A percentile compares a stretch with the other conserved stretches of the same genome.
phyloP scores from a whole-genome alignment of 2,113 vertebrate species.

The Scomber colias region DNA sequence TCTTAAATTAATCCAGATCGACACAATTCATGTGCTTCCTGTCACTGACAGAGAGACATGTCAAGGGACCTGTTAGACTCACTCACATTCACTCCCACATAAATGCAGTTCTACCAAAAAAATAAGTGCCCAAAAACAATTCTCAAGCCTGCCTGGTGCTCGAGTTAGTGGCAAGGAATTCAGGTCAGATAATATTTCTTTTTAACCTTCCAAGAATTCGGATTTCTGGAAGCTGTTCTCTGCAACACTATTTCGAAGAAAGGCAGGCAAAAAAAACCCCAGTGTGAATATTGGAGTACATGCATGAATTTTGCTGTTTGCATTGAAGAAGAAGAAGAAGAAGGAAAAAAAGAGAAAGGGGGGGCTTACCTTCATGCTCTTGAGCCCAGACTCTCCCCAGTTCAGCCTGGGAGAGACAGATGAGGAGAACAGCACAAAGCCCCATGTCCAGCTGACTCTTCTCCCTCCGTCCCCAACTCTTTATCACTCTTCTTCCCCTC shows the following conservation, averaged over 20 bases:
- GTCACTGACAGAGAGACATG: slow-evolving; percentile 52
- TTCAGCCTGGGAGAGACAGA: slow-evolving; percentile 86
- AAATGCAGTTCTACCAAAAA: not conserved
- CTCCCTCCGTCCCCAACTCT: slow-evolving; percentile 67
- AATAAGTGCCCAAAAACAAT: slow-evolving; percentile 11
- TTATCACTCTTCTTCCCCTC: slow-evolving; percentile 52
- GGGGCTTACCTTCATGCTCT: slow-evolving; percentile 81
- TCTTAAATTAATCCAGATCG: slow-evolving; percentile 33
- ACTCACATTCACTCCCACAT: slow-evolving; percentile 11
- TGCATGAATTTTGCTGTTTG: slow-evolving; percentile 14
- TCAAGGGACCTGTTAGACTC: slow-evolving; percentile 41
- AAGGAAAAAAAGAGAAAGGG: no score
- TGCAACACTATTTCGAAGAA: not conserved
- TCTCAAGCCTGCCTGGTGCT: not conserved
- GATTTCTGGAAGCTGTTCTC: not conserved
- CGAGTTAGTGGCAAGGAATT: slow-evolving; percentile 22
- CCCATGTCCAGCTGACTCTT: slow-evolving; percentile 80
- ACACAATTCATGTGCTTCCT: slow-evolving; percentile 56
- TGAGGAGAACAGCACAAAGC: slow-evolving; percentile 82
- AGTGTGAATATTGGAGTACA: not conserved
- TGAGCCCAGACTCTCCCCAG: slow-evolving; percentile 81
- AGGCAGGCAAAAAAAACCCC: not conserved
- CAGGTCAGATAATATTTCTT: slow-evolving; percentile 13
- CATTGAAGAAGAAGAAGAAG: not conserved
- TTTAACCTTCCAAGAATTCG: not conserved